Evolutionary conservation across 2,888 invertebrate genomes (phyloP).

Genomic region (Agrochola litura): DNA sequence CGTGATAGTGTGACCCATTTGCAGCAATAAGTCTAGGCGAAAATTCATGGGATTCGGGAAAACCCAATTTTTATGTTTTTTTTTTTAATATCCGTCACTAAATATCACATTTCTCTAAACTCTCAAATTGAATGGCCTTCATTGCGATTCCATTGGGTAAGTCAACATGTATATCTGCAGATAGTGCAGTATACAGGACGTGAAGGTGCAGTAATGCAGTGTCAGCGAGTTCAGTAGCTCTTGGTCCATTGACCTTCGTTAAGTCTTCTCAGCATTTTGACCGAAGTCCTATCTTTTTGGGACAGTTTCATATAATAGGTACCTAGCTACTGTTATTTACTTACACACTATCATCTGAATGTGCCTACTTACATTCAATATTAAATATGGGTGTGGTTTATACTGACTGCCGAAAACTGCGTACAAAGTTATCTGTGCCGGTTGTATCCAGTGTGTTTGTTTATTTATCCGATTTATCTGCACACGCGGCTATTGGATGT

Average conservation of each 20-base stretch:
- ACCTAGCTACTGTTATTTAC: not conserved
- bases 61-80: too few species aligned
- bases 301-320: not conserved
- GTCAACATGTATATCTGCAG: not conserved
- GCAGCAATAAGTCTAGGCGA: too few species aligned
- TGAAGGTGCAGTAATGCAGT: not conserved
- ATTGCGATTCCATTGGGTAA: too few species aligned
- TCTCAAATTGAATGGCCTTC: too few species aligned
- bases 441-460: constrained; percentile 32
- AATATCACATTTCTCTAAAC: too few species aligned
- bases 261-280: not conserved
- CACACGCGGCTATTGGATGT: constrained; percentile 1
- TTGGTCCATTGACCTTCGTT: not conserved
- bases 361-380: not conserved
- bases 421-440: not conserved
- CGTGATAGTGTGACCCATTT: too few species aligned
- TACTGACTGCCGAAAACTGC: not conserved
- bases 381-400: constrained; percentile 22
- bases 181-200: not conserved
- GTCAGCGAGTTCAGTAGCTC: not conserved
- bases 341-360: not conserved
- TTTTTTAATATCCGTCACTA: too few species aligned
- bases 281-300: not conserved
- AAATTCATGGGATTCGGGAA: too few species aligned
- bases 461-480: constrained; percentile 19